Evolutionary conservation across 2,888 invertebrate genomes (phyloP), one percentile per base, ranked within the genome.

Genomic region (Galeruca laticollis): DNA sequence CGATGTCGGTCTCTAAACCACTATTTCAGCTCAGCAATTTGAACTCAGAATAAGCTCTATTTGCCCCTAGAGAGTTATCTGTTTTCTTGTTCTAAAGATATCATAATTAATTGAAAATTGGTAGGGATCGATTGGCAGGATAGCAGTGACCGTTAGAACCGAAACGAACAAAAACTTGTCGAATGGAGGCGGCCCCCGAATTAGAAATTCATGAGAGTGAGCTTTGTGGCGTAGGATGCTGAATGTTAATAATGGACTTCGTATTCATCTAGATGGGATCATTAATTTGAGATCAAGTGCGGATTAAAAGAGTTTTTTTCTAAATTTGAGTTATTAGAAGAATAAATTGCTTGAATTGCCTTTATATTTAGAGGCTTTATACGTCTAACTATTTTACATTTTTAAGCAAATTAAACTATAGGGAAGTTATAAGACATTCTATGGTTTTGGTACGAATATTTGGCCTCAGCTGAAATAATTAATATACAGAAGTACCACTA

Each of bases 131-230:
- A 57, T 57, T 57, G 35, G 56, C 35, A 47, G n/a, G 31, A 15
- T 15, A 8, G 21, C 21, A 26, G 26, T 54, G 56, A 57, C 56
- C 56, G 35, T 54, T 54, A 8, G 52, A 54, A 54, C 11, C 11
- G n/a, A 33, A 15, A 33, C 15, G 35, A 57, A 33, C 56, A 57
- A 57, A 57, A 57, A 57, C 35, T 57, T 35, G 56, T 57, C 15
- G 56, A 57, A 33, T 15, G 18, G 35, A 10, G 35, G 20, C 18
- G 35, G 52, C 52, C 21, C 35, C 15, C 31, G 35, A 57, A 57
- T 57, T 57, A 57, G 35, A 57, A 57, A 57, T 57, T 57, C 56
- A 57, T 57, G 56, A 35, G 56, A 57, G 35, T 57, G n/a, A 57
- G 56, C 15, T 33, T 35, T 35, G 15, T 6, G 15, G 15, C 9